Evolutionary conservation across 2,113 vertebrate genomes (phyloP).

Genomic region (Antennarius striatus): DNA sequence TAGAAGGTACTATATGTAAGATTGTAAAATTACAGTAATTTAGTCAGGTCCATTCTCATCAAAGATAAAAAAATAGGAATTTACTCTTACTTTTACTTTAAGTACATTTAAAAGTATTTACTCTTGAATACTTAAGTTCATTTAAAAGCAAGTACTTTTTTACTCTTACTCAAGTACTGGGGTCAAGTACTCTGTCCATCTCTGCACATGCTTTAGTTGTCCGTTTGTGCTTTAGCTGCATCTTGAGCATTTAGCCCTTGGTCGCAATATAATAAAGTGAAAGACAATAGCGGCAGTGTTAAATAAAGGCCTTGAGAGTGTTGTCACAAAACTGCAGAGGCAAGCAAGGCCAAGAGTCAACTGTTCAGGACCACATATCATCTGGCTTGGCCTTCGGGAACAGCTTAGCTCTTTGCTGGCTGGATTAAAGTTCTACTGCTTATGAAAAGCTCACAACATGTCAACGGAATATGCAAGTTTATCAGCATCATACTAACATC

Average conservation of each 20-base stretch:
- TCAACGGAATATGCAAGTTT: slow-evolving; percentile 14
- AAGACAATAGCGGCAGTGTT: slow-evolving; percentile 52
- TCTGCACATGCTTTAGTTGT: neutral
- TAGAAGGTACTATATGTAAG: too few relatives aligned
- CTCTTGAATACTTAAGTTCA: too few relatives aligned
- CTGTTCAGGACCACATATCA: slow-evolving; percentile 64
- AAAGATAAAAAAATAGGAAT: too few relatives aligned
- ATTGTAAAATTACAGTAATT: too few relatives aligned
- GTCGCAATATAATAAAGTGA: slow-evolving; percentile 35
- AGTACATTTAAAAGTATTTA: too few relatives aligned
- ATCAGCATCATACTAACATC: slow-evolving; percentile 5
- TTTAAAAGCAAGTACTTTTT: too few relatives aligned
- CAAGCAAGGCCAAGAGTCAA: slow-evolving; percentile 72
- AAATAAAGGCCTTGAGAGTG: slow-evolving; percentile 74
- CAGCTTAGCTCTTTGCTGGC: slow-evolving; percentile 21
- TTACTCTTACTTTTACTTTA: too few relatives aligned
- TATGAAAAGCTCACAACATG: slow-evolving; percentile 21
- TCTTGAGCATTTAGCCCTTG: slow-evolving; percentile 17
- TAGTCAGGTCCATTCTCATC: too few relatives aligned
- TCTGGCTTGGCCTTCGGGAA: slow-evolving; percentile 52
- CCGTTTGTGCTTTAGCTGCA: neutral
- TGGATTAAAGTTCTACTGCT: slow-evolving; percentile 34
- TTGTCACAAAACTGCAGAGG: slow-evolving; percentile 76
- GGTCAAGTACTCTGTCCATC: too few relatives aligned
- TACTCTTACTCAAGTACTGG: too few relatives aligned